phyloP scores from a whole-genome alignment of 2,888 invertebrate species.

The Conops quadrifasciatus region DNA sequence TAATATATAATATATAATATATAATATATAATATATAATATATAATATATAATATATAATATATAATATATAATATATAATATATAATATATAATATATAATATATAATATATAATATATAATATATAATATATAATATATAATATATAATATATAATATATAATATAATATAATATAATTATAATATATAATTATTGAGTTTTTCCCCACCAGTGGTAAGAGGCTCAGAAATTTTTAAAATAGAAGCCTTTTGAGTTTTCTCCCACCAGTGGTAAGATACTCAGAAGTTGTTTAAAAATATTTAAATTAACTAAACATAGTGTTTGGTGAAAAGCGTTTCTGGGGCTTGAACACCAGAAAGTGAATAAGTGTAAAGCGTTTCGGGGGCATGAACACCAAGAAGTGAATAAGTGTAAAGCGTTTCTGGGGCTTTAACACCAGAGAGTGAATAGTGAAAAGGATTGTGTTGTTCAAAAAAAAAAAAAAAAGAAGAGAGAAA shows the following conservation, averaged over 20 bases:
- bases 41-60: too few relatives aligned
- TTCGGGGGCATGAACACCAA: background rate
- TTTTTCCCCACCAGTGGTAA: conserved; percentile 12
- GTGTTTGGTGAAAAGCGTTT: background rate
- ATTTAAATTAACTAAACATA: background rate
- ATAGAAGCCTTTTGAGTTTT: background rate
- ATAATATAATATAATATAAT: too few relatives aligned
- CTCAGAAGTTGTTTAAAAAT: background rate
- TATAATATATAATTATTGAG: background rate
- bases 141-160: too few relatives aligned
- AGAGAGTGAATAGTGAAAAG: background rate
- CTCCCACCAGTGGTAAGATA: background rate
- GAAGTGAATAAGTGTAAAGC: background rate
- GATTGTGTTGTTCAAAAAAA: background rate
- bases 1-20: too few relatives aligned
- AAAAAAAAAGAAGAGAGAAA: background rate
- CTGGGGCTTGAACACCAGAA: conserved; percentile 3
- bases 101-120: too few relatives aligned
- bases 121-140: too few relatives aligned
- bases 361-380: background rate
- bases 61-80: too few relatives aligned
- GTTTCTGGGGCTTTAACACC: conserved; percentile 2
- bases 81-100: too few relatives aligned
- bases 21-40: too few relatives aligned
- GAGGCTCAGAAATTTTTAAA: background rate